These are phyloP conservation scores for Plectus sambesii DNA, from an alignment of 1,140 invertebrate species.

Conservation along the genomic window DNA sequence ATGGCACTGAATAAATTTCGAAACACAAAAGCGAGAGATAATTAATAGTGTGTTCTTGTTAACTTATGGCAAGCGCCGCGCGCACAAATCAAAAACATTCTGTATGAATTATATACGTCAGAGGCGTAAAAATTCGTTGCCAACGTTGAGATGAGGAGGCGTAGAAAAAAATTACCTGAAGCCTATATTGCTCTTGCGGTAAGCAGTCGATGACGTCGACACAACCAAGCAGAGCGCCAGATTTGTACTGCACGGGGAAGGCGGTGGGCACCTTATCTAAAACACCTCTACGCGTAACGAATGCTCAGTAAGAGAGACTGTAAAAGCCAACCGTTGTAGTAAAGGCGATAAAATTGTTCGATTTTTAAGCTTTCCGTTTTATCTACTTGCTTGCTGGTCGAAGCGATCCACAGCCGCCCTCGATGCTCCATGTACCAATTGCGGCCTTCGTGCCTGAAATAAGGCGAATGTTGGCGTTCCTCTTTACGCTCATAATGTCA, in stretches of 20 bases:
- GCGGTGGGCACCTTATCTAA: neutral
- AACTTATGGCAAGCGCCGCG: no score
- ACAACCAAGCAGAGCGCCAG: neutral
- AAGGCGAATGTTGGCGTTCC: neutral
- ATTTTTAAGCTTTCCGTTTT: conserved; percentile 59
- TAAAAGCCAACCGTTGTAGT: neutral
- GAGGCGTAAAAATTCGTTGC: no score
- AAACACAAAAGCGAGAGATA: no score
- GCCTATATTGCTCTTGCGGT: neutral
- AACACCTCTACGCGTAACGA: neutral
- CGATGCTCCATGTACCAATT: conserved; percentile 81
- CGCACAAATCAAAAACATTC: no score
- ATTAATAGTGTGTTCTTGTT: no score
- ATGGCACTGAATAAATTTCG: no score
- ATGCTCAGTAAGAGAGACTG: neutral
- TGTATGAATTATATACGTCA: no score
- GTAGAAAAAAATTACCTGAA: no score
- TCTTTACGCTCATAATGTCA: no score
- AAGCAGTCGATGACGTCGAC: neutral
- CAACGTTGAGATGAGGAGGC: no score
- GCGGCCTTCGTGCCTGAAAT: conserved; percentile 72
- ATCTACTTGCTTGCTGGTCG: conserved; percentile 63
- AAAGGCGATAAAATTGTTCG: conserved; percentile 59
- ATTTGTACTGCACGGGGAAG: neutral
- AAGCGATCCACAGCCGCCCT: conserved; percentile 83